A percentile compares a stretch with the other conserved stretches of the same genome.
Conservation (phyloP, 1,140 invertebrate genomes). For the Lethrus apterus region DNA sequence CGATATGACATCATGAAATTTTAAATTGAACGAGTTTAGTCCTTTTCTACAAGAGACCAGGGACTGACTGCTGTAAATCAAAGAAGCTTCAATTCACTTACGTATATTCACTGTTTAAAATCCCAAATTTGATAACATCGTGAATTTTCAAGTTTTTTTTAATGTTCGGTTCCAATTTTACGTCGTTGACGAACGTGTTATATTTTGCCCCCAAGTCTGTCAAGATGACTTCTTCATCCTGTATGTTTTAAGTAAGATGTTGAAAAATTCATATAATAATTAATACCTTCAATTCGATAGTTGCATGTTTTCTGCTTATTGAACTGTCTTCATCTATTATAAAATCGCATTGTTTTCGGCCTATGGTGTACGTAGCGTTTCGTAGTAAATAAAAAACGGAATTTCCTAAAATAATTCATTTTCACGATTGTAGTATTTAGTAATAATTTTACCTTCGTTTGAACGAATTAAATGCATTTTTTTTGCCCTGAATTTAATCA, state of each 20-base stretch:
- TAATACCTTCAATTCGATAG: conserved; percentile 20
- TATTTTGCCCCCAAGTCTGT: conserved; percentile 49
- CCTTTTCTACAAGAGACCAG: too few species aligned
- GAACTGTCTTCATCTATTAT: conserved; percentile 23
- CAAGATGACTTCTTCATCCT: conserved; percentile 34
- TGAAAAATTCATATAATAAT: neutral
- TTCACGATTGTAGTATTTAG: too few species aligned
- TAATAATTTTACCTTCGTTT: too few species aligned
- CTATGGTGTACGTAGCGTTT: conserved; percentile 18
- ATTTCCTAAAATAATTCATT: too few species aligned
- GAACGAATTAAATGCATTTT: too few species aligned
- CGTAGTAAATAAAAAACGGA: conserved; percentile 17
- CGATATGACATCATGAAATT: conserved; percentile 36
- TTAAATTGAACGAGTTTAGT: conserved; percentile 3
- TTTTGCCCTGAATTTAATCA: too few species aligned
- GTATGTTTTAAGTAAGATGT: conserved; percentile 7
- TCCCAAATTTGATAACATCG: conserved; percentile 48
- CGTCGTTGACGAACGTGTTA: conserved; percentile 47
- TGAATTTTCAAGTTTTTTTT: conserved; percentile 38
- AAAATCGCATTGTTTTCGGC: conserved; percentile 28
- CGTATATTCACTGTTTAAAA: conserved; percentile 38
- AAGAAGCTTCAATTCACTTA: conserved; percentile 15
- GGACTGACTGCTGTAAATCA: too few species aligned
- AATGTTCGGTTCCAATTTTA: conserved; percentile 30
- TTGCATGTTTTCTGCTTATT: conserved; percentile 27